Base-by-base conservation (phyloP, 2,113 vertebrate species). In the Melozone crissalis region DNA sequence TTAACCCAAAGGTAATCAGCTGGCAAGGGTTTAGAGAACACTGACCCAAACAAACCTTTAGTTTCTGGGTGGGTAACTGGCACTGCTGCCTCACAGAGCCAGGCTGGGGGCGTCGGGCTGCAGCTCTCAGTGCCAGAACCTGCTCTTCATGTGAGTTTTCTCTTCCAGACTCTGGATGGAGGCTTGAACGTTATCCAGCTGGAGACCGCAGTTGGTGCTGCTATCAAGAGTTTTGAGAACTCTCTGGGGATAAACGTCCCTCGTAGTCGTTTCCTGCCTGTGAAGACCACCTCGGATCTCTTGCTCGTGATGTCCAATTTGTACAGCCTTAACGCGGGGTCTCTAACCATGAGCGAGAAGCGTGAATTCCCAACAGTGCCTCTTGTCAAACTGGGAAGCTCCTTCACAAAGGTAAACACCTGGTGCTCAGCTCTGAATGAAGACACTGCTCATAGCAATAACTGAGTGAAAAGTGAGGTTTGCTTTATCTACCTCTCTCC, bases 241-340 rank as follows among this genome's bases (percentile, higher is more conserved):
- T 99, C 99, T 26, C 93, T 99, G 97, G 99, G 99, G 46, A 99
- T 99, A 92, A 99, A 99, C 51, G 99, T 99, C 15, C 99, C 99
- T 20, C 98, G 99, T 31, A 99, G 99, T 96, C 99, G 99, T 94
- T 99, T 99, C 97, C 98, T 99, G 96, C 99, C 99, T 2, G 99
- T 99, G 35, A 99, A 99, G 96, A 99, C 99, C 93, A 99, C 99
- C 8, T 99, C 99, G 0, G 99, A 99, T 97, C 99, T 99, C 84
- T 94, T 99, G 90, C 98, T 99, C 55, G 99, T 99, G 97, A 99
- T 99, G 99, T 99, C 99, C n/a, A 99, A 99, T 96, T 96, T 99
- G 94, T 99, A 99, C 83, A 99, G 99, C 97, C 99, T 99, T 97
- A 98, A 99, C 2, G 99, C 99, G 15, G 99, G 99, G 4, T 99